These are phyloP conservation scores for Stichodactyla helianthus DNA, from an alignment of 64 coral and sea anemone species.

Conservation along the genomic window DNA sequence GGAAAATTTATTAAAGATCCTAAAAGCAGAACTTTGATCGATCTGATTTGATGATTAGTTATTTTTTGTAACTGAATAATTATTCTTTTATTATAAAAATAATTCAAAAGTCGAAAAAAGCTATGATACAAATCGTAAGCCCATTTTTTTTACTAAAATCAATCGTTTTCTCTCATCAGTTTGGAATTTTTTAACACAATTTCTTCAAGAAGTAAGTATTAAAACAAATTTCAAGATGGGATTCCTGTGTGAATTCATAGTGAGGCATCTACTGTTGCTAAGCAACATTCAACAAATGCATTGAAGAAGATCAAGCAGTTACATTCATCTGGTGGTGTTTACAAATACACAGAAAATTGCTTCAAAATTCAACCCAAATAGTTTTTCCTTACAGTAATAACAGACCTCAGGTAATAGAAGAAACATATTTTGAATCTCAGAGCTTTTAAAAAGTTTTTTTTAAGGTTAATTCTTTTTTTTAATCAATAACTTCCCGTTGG, in stretches of 20 bases:
- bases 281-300: slow-evolving; percentile 2
- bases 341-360: background rate
- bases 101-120: no score
- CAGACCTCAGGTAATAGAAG: background rate
- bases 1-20: no score
- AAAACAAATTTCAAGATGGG: background rate
- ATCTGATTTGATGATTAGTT: no score
- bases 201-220: no score
- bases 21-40: no score
- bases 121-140: no score
- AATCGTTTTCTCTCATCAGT: no score
- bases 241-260: background rate
- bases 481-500: background rate
- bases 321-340: background rate
- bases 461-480: background rate
- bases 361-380: background rate
- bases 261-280: background rate
- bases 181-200: no score
- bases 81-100: no score
- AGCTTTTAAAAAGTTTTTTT: background rate
- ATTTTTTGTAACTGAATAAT: no score
- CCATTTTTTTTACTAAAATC: no score
- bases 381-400: background rate
- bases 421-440: background rate
- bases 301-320: slow-evolving; percentile 1